phyloP scores from a whole-genome alignment of 2,797 vertebrate species.

The Typhlichthys eigenmanni region DNA sequence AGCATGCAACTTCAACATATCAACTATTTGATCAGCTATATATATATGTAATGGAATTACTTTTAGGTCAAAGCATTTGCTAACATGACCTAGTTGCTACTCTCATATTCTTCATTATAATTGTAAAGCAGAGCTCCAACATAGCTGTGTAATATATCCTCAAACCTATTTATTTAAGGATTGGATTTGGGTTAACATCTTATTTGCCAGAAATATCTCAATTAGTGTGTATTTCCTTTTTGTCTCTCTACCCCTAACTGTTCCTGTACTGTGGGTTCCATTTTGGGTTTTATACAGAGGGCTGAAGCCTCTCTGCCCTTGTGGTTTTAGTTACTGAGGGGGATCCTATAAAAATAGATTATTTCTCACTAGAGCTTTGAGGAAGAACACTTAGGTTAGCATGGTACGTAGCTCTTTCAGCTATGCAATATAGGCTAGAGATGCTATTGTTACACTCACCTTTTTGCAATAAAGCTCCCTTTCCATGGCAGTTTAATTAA shows the following conservation, averaged over 20 bases:
- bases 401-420: constrained; percentile 17
- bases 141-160: no score
- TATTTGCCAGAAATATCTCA: not conserved
- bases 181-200: constrained; percentile 9
- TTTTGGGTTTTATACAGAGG: not conserved
- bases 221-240: not conserved
- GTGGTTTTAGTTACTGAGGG: not conserved
- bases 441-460: constrained; percentile 29
- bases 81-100: not conserved
- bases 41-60: no score
- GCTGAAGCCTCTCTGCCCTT: not conserved
- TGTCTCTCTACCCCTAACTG: not conserved
- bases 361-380: not conserved
- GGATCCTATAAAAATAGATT: constrained; percentile 32
- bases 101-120: no score
- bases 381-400: constrained; percentile 11
- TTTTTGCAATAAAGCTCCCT: not conserved
- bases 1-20: not conserved
- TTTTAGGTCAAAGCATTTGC: no score
- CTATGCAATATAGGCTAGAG: constrained; percentile 31
- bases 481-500: no score
- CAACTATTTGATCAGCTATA: constrained; percentile 14
- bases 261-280: not conserved
- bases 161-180: not conserved
- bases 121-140: no score